phyloP scores from a whole-genome alignment of 2,113 vertebrate species.

The Solenodon paradoxus region DNA sequence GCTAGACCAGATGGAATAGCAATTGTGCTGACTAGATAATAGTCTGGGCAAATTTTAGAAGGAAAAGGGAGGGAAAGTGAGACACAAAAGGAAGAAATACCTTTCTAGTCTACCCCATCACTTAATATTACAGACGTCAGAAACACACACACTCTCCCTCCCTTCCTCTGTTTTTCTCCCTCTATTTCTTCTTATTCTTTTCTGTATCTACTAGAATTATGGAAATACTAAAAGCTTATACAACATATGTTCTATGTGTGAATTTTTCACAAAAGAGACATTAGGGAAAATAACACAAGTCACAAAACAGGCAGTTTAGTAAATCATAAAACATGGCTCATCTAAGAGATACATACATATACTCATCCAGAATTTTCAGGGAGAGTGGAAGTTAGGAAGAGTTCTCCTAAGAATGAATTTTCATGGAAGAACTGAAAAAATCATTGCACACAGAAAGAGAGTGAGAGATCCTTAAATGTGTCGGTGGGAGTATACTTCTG shows the following conservation, averaged over 20 bases:
- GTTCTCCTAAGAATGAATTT: not conserved
- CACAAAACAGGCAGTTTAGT: not conserved
- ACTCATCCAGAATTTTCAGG: not conserved
- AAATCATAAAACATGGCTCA: not conserved
- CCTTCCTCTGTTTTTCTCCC: not conserved
- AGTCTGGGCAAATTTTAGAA: not conserved
- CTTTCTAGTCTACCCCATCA: not conserved
- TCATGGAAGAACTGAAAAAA: not conserved
- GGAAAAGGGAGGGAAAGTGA: not conserved
- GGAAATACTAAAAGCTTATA: too few species aligned
- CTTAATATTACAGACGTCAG: too few species aligned
- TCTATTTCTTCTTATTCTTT: not conserved
- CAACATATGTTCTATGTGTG: not conserved
- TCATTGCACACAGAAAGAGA: too few species aligned
- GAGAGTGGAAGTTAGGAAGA: not conserved
- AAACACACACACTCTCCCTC: not conserved
- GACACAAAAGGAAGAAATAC: too few species aligned
- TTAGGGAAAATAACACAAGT: not conserved
- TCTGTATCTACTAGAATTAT: not conserved
- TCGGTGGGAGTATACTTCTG: not conserved
- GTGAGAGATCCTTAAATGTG: not conserved
- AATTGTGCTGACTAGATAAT: too few species aligned
- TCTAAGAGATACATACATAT: too few species aligned
- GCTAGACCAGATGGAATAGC: not conserved
- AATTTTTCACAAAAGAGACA: not conserved